A percentile compares a stretch with the other conserved stretches of the same genome.
phyloP scores from a whole-genome alignment of 2,113 vertebrate species.

The Sinosuthora webbiana region DNA sequence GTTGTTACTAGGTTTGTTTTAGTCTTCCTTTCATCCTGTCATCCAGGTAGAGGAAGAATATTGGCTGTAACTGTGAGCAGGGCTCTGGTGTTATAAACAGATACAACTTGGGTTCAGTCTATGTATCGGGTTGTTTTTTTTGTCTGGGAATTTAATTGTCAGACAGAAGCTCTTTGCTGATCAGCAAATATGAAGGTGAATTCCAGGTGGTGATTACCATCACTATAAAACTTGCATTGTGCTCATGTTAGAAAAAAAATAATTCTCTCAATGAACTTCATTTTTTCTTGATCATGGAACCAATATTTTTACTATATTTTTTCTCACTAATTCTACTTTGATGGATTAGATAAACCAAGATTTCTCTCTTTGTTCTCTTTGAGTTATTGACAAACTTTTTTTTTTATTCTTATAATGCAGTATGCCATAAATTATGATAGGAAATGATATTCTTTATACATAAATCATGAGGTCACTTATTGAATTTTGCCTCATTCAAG shows the following conservation, averaged over 20 bases:
- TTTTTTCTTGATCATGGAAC: background rate
- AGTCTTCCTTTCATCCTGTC: rapidly evolving
- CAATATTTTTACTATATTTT: background rate
- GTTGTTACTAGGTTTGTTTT: background rate
- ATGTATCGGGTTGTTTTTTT: rapidly evolving
- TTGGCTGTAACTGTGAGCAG: no score
- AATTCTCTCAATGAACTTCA: background rate
- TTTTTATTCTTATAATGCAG: background rate
- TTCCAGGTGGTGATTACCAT: background rate
- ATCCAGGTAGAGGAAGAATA: rapidly evolving
- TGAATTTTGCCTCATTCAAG: background rate
- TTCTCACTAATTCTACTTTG: background rate
- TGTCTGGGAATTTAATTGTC: background rate
- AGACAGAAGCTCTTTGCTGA: background rate
- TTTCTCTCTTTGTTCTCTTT: background rate
- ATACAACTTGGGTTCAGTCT: rapidly evolving
- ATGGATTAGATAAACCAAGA: background rate
- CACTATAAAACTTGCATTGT: background rate
- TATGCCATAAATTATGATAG: background rate
- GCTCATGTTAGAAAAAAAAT: background rate
- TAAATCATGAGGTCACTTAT: background rate
- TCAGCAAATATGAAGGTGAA: background rate
- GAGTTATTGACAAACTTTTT: background rate
- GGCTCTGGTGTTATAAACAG: background rate
- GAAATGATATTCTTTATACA: background rate